Conservation (phyloP, 2,888 invertebrate genomes). For the Zygothrica quintamaculata region DNA sequence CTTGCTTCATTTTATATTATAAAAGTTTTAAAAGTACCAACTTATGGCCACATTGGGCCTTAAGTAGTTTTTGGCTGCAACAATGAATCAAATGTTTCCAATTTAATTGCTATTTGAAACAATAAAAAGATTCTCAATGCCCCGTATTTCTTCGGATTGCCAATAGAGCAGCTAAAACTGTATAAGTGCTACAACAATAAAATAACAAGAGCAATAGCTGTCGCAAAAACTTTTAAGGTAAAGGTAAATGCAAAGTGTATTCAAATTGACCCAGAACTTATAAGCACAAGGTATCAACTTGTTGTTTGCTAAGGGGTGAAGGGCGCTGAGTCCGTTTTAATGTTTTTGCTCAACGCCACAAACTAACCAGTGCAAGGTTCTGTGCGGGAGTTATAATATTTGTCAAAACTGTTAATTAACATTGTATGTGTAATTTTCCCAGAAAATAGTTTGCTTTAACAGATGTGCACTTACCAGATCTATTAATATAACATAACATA, state of each 20-base stretch:
- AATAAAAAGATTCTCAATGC: too few species aligned
- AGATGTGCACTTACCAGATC: not conserved
- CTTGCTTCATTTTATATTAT: too few species aligned
- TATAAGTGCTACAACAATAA: constrained; percentile 34
- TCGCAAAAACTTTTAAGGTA: constrained; percentile 36
- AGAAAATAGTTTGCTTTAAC: not conserved
- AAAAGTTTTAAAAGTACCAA: too few species aligned
- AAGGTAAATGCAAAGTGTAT: constrained; percentile 42
- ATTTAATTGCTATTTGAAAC: too few species aligned
- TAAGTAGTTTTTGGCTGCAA: too few species aligned
- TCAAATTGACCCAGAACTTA: constrained; percentile 74
- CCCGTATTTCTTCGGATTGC: not conserved
- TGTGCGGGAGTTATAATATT: not conserved
- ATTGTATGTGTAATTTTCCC: not conserved
- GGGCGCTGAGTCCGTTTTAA: constrained; percentile 24
- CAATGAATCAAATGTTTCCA: too few species aligned
- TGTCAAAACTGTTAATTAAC: constrained; percentile 27
- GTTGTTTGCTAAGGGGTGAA: not conserved
- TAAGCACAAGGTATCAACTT: constrained; percentile 20
- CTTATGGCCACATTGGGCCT: too few species aligned
- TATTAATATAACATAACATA: too few species aligned
- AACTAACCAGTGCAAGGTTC: constrained; percentile 23
- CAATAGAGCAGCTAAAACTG: constrained; percentile 1
- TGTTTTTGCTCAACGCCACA: constrained; percentile 37
- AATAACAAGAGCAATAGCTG: constrained; percentile 29